Conservation (phyloP, 2,888 invertebrate species). For the Yponomeuta malinellus region DNA sequence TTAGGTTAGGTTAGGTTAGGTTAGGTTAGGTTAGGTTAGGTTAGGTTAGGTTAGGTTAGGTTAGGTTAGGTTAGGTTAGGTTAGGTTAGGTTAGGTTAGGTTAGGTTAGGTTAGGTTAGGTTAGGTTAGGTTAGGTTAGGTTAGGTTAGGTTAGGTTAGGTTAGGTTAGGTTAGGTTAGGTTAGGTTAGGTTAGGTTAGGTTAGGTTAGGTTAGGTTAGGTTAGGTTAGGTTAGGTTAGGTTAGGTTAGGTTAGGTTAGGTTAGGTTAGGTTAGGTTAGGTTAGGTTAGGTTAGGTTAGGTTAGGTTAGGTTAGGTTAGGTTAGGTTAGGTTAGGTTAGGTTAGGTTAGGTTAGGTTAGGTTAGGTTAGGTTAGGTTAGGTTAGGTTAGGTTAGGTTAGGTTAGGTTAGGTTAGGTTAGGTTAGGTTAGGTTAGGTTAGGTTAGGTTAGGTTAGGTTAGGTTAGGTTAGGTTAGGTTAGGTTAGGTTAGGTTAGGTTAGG, state of each 20-base stretch:
- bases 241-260: slow-evolving; percentile 16
- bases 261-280: slow-evolving; percentile 15
- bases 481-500: slow-evolving; percentile 17
- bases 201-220: slow-evolving; percentile 15
- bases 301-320: not conserved
- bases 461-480: slow-evolving; percentile 17
- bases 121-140: slow-evolving; percentile 14
- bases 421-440: too few species aligned
- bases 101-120: slow-evolving; percentile 16
- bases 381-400: too few species aligned
- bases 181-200: slow-evolving; percentile 5
- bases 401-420: too few species aligned
- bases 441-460: too few species aligned
- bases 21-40: slow-evolving; percentile 17
- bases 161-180: not conserved
- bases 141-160: too few species aligned
- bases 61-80: slow-evolving; percentile 17
- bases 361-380: too few species aligned
- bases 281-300: not conserved
- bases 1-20: slow-evolving; percentile 18
- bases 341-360: too few species aligned
- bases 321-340: too few species aligned
- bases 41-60: slow-evolving; percentile 17
- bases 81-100: slow-evolving; percentile 16
- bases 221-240: slow-evolving; percentile 16